Percentiles rank a stretch among this genome's conserved stretches.
phyloP scores from a whole-genome alignment of 30 jellyfish, hydroid and myxozoan genomes.

The Hydractinia symbiolongicarpus region DNA sequence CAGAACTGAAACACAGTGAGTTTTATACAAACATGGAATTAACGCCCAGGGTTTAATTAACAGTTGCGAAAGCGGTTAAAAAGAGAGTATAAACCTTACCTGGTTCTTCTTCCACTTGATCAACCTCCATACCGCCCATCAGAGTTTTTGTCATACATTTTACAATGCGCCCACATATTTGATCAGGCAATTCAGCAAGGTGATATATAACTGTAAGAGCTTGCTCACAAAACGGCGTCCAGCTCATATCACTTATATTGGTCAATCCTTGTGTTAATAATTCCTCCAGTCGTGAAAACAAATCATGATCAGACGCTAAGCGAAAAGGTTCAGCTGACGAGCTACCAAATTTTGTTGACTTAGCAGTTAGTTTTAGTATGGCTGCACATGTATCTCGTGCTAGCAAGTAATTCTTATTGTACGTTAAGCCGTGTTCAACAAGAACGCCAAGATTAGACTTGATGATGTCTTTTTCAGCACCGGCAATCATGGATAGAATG shows the following conservation, averaged over 20 bases:
- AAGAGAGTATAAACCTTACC: no score
- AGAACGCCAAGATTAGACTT: constrained; percentile 66
- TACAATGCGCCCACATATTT: constrained; percentile 43
- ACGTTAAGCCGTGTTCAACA: constrained; percentile 59
- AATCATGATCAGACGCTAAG: constrained; percentile 51
- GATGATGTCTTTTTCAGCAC: constrained; percentile 78
- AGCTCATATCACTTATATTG: constrained; percentile 29
- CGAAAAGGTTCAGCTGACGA: constrained; percentile 67
- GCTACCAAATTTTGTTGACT: constrained; percentile 29
- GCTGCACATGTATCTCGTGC: constrained; percentile 83
- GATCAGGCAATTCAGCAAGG: constrained; percentile 87
- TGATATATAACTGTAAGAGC: constrained; percentile 69
- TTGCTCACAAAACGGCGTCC: constrained; percentile 69
- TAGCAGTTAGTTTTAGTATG: constrained; percentile 41
- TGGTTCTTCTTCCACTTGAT: no score
- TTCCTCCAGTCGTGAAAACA: constrained; percentile 44
- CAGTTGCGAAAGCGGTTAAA: no score
- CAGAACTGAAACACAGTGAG: no score
- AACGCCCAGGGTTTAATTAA: no score
- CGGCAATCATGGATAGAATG: constrained; percentile 85
- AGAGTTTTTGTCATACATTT: constrained; percentile 49
- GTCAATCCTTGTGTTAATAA: constrained; percentile 44
- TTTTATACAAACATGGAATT: no score
- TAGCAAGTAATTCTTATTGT: constrained; percentile 45
- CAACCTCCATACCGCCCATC: neutral